A percentile compares a stretch with the other conserved stretches of the same genome.
Conservation (phyloP, 2,797 vertebrate genomes). For the Diplodus sargus region DNA sequence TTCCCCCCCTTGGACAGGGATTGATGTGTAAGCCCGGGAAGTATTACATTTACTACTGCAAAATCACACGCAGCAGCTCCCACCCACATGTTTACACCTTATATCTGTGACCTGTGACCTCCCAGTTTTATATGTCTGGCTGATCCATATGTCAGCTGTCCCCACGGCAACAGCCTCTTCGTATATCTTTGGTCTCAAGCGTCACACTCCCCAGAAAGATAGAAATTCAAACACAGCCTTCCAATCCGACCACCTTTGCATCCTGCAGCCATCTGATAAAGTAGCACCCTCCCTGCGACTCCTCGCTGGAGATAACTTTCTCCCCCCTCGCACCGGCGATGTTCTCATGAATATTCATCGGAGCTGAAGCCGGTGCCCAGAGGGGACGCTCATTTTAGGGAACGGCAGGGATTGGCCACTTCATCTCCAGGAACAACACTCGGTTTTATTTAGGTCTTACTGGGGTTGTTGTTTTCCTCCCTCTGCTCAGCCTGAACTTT, state of each 20-base stretch:
- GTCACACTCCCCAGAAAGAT: conserved; percentile 26
- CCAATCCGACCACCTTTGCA: conserved; percentile 33
- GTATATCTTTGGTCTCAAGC: conserved; percentile 28
- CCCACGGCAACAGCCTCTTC: conserved; percentile 26
- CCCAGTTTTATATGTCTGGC: conserved; percentile 25
- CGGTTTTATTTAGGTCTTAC: conserved; percentile 31
- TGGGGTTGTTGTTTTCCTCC: not conserved
- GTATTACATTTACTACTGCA: not conserved
- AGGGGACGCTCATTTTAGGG: conserved; percentile 51
- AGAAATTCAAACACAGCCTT: conserved; percentile 28
- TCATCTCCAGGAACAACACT: conserved; percentile 58
- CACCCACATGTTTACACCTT: conserved; percentile 47
- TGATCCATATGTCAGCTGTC: conserved; percentile 44
- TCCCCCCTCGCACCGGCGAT: conserved; percentile 19
- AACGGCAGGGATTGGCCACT: conserved; percentile 60
- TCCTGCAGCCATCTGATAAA: conserved; percentile 33
- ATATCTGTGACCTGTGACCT: conserved; percentile 53
- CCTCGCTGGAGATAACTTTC: conserved; percentile 40
- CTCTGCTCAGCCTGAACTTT: conserved; percentile 6
- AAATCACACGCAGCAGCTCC: not conserved
- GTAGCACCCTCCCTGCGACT: conserved; percentile 9
- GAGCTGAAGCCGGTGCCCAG: conserved; percentile 38
- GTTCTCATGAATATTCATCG: conserved; percentile 79
- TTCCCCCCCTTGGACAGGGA: not conserved
- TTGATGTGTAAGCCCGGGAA: conserved; percentile 9